Conservation (phyloP, 2,113 vertebrate genomes). For the Anoura caudifer region DNA sequence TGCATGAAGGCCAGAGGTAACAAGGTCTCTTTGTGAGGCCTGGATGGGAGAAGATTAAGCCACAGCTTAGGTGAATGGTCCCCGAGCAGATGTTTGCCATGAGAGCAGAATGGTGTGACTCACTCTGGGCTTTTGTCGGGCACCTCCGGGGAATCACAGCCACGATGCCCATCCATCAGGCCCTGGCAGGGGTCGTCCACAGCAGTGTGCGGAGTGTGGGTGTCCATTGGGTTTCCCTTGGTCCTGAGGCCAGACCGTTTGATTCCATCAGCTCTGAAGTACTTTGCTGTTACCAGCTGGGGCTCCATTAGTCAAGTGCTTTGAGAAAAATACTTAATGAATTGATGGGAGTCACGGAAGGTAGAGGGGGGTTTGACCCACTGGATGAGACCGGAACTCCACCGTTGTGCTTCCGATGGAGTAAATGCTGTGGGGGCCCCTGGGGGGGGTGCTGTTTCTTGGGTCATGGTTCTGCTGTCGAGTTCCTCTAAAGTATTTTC, state of each 20-base stretch:
- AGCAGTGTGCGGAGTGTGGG: no score
- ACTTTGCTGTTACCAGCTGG: neutral
- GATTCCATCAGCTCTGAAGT: neutral
- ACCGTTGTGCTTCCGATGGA: neutral
- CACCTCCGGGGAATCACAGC: neutral
- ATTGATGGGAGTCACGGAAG: neutral
- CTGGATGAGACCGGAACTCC: neutral
- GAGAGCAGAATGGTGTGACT: neutral
- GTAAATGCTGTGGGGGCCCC: neutral
- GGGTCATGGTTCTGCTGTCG: neutral
- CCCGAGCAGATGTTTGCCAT: neutral
- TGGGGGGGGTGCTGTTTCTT: accelerated
- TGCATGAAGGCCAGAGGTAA: neutral
- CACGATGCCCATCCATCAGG: no score
- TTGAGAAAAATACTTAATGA: neutral
- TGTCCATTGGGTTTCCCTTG: neutral
- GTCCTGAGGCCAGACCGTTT: neutral
- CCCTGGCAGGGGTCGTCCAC: neutral
- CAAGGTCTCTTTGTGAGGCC: neutral
- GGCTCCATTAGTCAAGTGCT: neutral
- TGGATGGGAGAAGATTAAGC: neutral
- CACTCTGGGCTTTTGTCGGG: neutral
- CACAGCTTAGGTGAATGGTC: neutral
- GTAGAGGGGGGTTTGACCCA: neutral
- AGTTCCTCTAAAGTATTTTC: neutral